Base-by-base conservation (phyloP, 2,113 vertebrate species). In the Lepisosteus osseus region DNA sequence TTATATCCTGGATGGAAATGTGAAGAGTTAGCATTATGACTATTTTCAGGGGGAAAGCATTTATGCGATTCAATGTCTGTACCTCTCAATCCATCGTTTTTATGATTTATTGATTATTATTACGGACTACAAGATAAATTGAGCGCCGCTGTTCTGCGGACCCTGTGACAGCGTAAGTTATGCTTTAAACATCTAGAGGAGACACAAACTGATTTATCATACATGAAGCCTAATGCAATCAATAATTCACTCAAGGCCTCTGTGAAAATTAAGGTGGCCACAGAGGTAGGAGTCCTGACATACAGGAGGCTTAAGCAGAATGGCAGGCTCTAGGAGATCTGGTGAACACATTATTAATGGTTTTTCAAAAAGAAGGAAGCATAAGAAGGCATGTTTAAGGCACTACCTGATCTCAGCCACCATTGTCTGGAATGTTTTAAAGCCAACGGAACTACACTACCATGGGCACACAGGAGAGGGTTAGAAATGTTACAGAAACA, bases 31-130 rank as follows among this genome's bases (percentile, higher is more conserved):
- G 56, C 11, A 59, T 3, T 11, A 59, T 59, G 56, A 59, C 7
- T 59, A 12, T 13, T 8, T 59, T 3, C 3, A 4, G 11, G 7
- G 7, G 56, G 7, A 14, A 59, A 59, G 56, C n/a, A 12, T 12
- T 12, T 11, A 59, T 47, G 44, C 29, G 47, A 68, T 17, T 45
- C 66, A 68, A 41, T n/a, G 51, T 40, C 1, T 17, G 29, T 11
- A 44, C 29, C 14, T 54, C 54, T 41, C 57, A 69, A 69, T 69
- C 54, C 55, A 69, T 59, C 54, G n/a, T 12, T 56, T 13, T 69
- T 3, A 1, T 17, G 7, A 13, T 59, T 69, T 43, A 59, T 17
- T 59, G 68, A 69, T n/a, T 43, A 14, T 42, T 42, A 69, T 11
- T 3, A n/a, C 7, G 3, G 15, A 7, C 5, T 1, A 45, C 3